Base-by-base conservation (phyloP, 2,113 vertebrate species). In the Calonectris borealis region DNA sequence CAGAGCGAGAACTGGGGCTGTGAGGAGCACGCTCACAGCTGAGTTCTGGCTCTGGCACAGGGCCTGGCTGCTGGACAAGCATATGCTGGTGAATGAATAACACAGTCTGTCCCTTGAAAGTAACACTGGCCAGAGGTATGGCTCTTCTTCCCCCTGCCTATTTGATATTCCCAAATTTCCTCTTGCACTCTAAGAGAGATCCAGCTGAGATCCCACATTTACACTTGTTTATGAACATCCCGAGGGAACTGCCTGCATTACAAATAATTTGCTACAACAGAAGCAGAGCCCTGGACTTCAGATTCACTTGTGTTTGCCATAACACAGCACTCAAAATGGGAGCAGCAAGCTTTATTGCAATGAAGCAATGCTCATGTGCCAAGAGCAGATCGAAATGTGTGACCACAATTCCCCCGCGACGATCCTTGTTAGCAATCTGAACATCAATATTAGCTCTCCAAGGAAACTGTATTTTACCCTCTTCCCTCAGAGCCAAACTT, bases 351-450 rank as follows among this genome's bases (percentile, higher is more conserved):
- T 34, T 51, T 27, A n/a, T 24, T 46, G 61, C 42, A 62, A 36
- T 5, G 49, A 52, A 26, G 17, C 54, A 73, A 46, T 6, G 14
- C 27, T 60, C 20, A 10, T 12, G 27, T 26, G 42, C 32, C 32
- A 68, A 44, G 42, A 73, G 29, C 54, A 62, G 42, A 38, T 27
- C 2, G 0, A 68, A 69, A 15, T 10, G 29, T 36, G 29, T 18
- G 42, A 42, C 36, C 42, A 36, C 42, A 64, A 29, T 4, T 80
- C 32, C 71, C 68, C 31, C 2, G 0, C 0, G 0, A 25, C 5
- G 1, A 26, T 18, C 44, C 68, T 46, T 32, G 9, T 48, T 42
- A 80, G 34, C 34, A 64, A 58, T 29, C 51, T 12, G 27, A 51
- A 48, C 38, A 57, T 46, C 36, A 55, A 2, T 4, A 46, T 4